Percentiles rank a stretch among this genome's conserved stretches.
These are phyloP conservation scores for Oeneis ivallda DNA, from an alignment of 2,888 invertebrate species.

Conservation along the genomic window DNA sequence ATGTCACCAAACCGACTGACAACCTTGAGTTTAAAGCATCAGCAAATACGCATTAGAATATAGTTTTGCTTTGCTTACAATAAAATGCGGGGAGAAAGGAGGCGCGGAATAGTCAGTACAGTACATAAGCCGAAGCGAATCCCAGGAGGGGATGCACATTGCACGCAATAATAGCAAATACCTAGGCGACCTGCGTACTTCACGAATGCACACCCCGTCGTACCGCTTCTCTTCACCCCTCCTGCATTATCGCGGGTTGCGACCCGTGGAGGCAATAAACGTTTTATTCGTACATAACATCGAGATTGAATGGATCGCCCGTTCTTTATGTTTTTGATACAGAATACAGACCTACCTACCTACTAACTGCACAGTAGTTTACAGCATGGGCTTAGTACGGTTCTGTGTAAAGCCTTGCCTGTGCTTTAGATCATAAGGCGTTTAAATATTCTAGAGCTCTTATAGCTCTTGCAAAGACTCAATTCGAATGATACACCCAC, in stretches of 20 bases:
- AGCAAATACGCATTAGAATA: not conserved
- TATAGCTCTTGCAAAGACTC: too few species aligned
- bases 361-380: too few species aligned
- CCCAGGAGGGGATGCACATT: conserved; percentile 23
- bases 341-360: too few species aligned
- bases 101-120: conserved; percentile 18
- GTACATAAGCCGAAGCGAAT: conserved; percentile 24
- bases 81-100: not conserved
- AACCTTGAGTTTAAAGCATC: too few species aligned
- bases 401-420: too few species aligned
- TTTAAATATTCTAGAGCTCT: too few species aligned
- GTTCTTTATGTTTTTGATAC: not conserved
- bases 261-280: conserved; percentile 5
- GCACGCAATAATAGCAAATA: conserved; percentile 37
- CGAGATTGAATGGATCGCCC: conserved; percentile 12
- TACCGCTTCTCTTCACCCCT: conserved; percentile 23
- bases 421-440: too few species aligned
- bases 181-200: conserved; percentile 34
- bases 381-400: too few species aligned
- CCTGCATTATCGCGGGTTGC: conserved; percentile 1
- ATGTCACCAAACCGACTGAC: too few species aligned
- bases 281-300: conserved; percentile 8
- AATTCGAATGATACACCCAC: too few species aligned
- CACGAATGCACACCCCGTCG: conserved; percentile 24
- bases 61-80: not conserved